Conservation (phyloP, 30 jellyfish, hydroid and myxozoan species). For the Sanderia malayensis region DNA sequence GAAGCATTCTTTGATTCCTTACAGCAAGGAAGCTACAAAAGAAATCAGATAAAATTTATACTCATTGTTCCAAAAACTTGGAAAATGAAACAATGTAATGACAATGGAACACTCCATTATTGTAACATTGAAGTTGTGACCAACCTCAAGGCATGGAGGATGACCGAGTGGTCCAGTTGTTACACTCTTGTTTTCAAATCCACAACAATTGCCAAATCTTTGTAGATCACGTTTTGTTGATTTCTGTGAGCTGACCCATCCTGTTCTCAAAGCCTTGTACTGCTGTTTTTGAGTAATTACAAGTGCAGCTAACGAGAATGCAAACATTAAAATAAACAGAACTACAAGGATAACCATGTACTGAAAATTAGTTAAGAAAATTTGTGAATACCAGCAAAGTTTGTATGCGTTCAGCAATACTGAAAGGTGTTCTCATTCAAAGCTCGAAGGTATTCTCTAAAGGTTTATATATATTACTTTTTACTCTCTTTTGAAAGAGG, state of each 20-base stretch:
- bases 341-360: slow-evolving; percentile 73
- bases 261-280: slow-evolving; percentile 50
- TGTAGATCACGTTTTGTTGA: slow-evolving; percentile 66
- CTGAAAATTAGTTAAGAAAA: slow-evolving; percentile 62
- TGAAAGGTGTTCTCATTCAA: too few species aligned
- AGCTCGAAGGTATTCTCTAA: too few species aligned
- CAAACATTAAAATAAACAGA: slow-evolving; percentile 71
- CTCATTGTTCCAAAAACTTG: too few species aligned
- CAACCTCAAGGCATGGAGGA: slow-evolving; percentile 71
- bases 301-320: slow-evolving; percentile 95
- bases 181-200: slow-evolving; percentile 59
- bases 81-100: too few species aligned
- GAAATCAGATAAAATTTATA: too few species aligned
- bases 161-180: slow-evolving; percentile 57
- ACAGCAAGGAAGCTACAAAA: slow-evolving; percentile 54
- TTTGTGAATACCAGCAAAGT: too few species aligned
- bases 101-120: too few species aligned
- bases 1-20: slow-evolving; percentile 1
- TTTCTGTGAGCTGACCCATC: slow-evolving; percentile 67
- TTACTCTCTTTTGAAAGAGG: too few species aligned
- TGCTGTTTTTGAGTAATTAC: slow-evolving; percentile 73
- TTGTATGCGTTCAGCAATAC: too few species aligned
- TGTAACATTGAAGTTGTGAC: too few species aligned
- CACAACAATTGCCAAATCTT: slow-evolving; percentile 81
- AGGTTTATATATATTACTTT: too few species aligned